These are phyloP conservation scores for Hermatobates lingyangjiaoensis DNA, from an alignment of 1,140 invertebrate genomes.

Conservation along the genomic window DNA sequence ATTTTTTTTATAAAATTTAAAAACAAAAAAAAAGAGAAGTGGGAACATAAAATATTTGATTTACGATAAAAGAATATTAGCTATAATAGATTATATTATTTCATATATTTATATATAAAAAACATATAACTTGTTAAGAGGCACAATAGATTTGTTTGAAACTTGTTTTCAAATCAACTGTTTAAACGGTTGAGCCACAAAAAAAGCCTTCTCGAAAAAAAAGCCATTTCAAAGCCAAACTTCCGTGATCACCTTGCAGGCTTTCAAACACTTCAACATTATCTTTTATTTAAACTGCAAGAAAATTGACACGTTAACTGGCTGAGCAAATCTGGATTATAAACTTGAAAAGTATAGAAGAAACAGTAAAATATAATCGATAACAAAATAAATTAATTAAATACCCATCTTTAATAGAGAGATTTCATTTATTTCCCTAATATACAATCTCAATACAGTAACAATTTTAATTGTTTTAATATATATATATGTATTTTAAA, in stretches of 20 bases:
- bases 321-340: constrained; percentile 12
- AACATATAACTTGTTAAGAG: not conserved
- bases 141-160: not conserved
- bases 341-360: constrained; percentile 5
- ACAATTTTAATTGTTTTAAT: constrained; percentile 2
- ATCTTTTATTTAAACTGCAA: no score
- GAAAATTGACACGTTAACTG: constrained; percentile 13
- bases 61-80: not conserved
- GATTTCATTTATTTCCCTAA: constrained; percentile 5
- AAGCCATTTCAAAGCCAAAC: not conserved
- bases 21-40: not conserved
- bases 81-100: not conserved
- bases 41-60: not conserved
- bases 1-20: not conserved
- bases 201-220: not conserved
- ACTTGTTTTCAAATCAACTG: not conserved
- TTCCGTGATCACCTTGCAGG: not conserved
- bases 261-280: constrained; percentile 4
- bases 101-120: not conserved
- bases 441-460: constrained; percentile 7
- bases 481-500: constrained; percentile 2
- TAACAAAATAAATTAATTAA: constrained; percentile 12
- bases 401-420: constrained; percentile 1
- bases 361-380: constrained; percentile 6
- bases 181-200: not conserved